These are phyloP conservation scores for Indri indri DNA, from an alignment of 2,113 vertebrate genomes.

Conservation along the genomic window DNA sequence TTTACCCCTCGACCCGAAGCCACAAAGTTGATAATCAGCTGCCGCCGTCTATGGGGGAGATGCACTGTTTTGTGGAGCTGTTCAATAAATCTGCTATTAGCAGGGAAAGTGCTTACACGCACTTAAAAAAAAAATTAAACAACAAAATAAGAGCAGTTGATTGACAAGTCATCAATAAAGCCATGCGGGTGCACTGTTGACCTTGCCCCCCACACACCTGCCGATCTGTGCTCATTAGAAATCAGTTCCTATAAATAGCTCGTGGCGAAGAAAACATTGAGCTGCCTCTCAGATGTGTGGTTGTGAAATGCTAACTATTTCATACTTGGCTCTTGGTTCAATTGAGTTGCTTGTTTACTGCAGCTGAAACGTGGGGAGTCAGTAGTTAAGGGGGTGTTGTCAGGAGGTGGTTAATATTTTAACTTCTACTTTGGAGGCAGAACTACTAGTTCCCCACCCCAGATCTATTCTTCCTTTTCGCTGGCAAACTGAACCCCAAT, in stretches of 20 bases:
- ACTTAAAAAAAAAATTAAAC: conserved; percentile 85
- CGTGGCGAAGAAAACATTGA: conserved; percentile 78
- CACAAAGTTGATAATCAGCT: conserved; percentile 89
- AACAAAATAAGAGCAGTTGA: conserved; percentile 87
- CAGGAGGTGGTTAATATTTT: background rate
- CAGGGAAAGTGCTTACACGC: conserved; percentile 87
- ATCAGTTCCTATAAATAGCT: conserved; percentile 84
- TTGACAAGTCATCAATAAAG: conserved; percentile 90
- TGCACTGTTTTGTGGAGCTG: conserved; percentile 82
- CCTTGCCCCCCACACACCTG: conserved; percentile 81
- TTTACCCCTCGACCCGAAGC: conserved; percentile 85
- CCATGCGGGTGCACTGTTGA: conserved; percentile 81
- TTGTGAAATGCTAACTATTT: conserved; percentile 77
- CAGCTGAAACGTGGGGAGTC: background rate
- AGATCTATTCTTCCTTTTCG: background rate
- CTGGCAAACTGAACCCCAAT: background rate
- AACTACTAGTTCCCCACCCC: background rate
- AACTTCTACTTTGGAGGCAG: background rate
- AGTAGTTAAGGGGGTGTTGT: background rate
- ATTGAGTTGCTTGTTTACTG: conserved; percentile 65
- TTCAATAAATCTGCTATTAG: conserved; percentile 87
- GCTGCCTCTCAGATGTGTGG: conserved; percentile 72
- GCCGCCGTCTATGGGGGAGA: conserved; percentile 83
- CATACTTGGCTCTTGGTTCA: conserved; percentile 74
- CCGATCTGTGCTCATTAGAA: conserved; percentile 90